Base-by-base conservation (phyloP, 2,888 invertebrate genomes). In the Amphimallon solstitiale region DNA sequence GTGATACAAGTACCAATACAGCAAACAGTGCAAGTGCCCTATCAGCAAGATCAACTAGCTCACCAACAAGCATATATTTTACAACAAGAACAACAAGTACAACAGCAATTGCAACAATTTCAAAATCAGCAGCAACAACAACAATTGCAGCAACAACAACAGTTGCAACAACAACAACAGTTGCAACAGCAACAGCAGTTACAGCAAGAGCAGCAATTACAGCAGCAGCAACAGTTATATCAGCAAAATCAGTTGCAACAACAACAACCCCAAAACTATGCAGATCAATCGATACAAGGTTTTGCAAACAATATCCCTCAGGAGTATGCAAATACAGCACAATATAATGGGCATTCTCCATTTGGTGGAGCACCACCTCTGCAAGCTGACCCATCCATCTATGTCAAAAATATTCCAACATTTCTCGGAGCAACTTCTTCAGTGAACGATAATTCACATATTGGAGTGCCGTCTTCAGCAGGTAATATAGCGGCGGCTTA, bases 1-100 rank as follows among this genome's bases (percentile, higher is more conserved):
- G 43, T 59, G 12, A 59, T 59, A 29, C 56, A 59, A 17, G 40
- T 59, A 6, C 56, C 56, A 4, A 23, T 59, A 23, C 56, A 43
- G 34, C 56, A 59, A 43, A 43, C 43, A 5, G 12, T 45, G 10
- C 56, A 59, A 43, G 34, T 14, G 15, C 15, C 29, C 10, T 59
- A 59, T 23, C 56, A 45, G 9, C 45, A 45, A 17, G 7, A 9
- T 4, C 2, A 9, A 43, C 45, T 17, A 45, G 2, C 7, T 43
- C 29, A 40, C 3, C 29, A 29, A 29, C 29, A 29, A 29, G 29
- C 29, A 29, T 29, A 29, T 29, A 7, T 7, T 5, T 7, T 5
- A 29, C 29, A 5, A 23, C 23, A 23, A 9, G 7, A 29, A 29
- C 29, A 29, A 29, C 23, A 59, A 2, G 15, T n/a, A 9, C 29